Evolutionary conservation across 37 sponge, comb jelly and placozoan species (phyloP).

Genomic region (Lycopodina hypogea): DNA sequence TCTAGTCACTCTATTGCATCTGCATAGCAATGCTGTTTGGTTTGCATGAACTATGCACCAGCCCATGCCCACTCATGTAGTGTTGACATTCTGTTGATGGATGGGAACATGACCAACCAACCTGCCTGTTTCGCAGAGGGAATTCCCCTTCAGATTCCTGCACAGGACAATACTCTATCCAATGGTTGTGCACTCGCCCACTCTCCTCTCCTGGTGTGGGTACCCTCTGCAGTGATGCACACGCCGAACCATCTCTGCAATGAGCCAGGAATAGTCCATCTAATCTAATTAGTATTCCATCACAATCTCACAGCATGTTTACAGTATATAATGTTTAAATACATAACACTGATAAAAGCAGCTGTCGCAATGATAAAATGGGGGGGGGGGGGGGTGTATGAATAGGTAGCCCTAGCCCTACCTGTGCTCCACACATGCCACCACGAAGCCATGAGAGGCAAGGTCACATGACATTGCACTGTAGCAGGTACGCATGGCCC

Average conservation of each 20-base stretch:
- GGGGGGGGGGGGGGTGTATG: too few species aligned
- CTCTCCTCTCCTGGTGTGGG: constrained; percentile 14
- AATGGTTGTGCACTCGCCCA: constrained; percentile 31
- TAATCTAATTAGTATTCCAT: too few species aligned
- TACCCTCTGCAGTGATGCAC: constrained; percentile 27
- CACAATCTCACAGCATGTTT: too few species aligned
- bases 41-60: too few species aligned
- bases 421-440: constrained; percentile 79
- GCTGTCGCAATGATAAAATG: not conserved
- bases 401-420: not conserved
- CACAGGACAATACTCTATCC: constrained; percentile 21
- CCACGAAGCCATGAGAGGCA: constrained; percentile 79
- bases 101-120: not conserved
- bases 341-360: not conserved
- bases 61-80: too few species aligned
- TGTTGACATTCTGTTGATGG: not conserved
- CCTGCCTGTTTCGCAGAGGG: constrained; percentile 38
- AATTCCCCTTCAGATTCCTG: constrained; percentile 28
- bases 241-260: constrained; percentile 58
- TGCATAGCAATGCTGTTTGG: too few species aligned
- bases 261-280: not conserved
- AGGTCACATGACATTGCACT: constrained; percentile 66
- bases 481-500: constrained; percentile 60
- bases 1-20: too few species aligned
- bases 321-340: not conserved